Base-by-base conservation (phyloP, 2,113 vertebrate genomes). In the Mesocricetus auratus region DNA sequence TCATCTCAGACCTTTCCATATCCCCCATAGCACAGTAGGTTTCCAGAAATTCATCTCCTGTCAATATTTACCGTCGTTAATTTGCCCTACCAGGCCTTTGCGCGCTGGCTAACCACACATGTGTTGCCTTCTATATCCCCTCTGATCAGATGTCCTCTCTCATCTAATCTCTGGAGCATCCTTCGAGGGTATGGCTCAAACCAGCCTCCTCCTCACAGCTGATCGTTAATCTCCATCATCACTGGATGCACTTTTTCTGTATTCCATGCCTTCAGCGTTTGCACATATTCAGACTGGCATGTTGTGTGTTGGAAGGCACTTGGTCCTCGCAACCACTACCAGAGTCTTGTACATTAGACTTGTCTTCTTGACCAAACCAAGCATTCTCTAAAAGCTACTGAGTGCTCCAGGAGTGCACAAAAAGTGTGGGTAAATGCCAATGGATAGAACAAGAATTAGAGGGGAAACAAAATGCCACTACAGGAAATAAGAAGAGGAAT, bases 311-410 rank as follows among this genome's bases (percentile, higher is more conserved):
- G 73, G 45, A 92, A 17, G 68, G 50, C 58, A 82, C 17, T 21
- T 85, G 56, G 75, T 82, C 68, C 3, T n/a, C 66, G 50, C n/a
- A 81, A 93, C 4, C 4, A 29, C 24, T 60, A 62, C 79, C 36
- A 16, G 58, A 64, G 39, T 45, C 26, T 85, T n/a, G 33, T 58
- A n/a, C 33, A 13, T 86, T 81, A 81, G 45, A 81, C 19, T 56
- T 74, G n/a, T 62, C 47, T 83, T 77, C 58, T 68, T 78, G 83
- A 39, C 78, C 64, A 89, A 39, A 86, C 8, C 69, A 95, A 81
- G 47, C 26, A 13, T n/a, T 83, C 68, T 87, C 58, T 45, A 53
- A 36, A 90, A 73, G 36, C 39, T 86, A 17, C 12, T 6, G 29
- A 42, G 68, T 62, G 21, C 33, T 79, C 24, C 29, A 79, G 45